Base-by-base conservation (phyloP, 1,140 invertebrate genomes). In the Drosophila chauvacae region DNA sequence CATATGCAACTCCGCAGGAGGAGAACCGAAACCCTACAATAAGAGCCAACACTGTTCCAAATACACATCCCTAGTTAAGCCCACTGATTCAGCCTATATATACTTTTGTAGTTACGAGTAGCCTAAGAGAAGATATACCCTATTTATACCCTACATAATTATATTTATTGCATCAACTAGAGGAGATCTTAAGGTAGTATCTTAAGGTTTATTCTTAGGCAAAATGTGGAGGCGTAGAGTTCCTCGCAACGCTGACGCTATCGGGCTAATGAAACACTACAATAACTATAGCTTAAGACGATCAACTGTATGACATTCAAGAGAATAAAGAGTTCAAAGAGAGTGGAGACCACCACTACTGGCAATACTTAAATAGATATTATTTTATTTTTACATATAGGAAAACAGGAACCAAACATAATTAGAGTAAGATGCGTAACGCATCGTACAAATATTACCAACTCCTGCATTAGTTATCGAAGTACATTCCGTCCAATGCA, bases 41-140 rank as follows among this genome's bases (percentile, higher is more conserved):
- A 78, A 51, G 75, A 71, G 74, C 64, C 73, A 68, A 79, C 62
- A 77, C 60, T 90, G 85, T 90, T 88, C 85, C 85, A 88, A 90
- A 87, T 65, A 80, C 60, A 64, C 62, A 85, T 73, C 60, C 62
- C 59, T 80, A 84, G 61, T 45, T 85, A 85, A 77, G 81, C 44
- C 26, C 66, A 51, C 33, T 73, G 33, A 51, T 64, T 20, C n/a
- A 64, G 50, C 33, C 37, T 69, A 66, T 53, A 30, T 30, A 2
- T 66, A 66, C 53, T 70, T 66, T 65, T 35, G 53, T 37, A 44
- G 20, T 5, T 45, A 45, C 30, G 1, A 28, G 28, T 61, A 61
- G 63, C 57, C 10, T 62, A 63, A 53, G 48, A 13, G n/a, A 20
- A 69, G 53, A 47, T 63, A 26, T 48, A 28, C 45, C 48, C 77